Conservation (phyloP, 2,888 invertebrate species). For the Hydrotaea cyrtoneurina region DNA sequence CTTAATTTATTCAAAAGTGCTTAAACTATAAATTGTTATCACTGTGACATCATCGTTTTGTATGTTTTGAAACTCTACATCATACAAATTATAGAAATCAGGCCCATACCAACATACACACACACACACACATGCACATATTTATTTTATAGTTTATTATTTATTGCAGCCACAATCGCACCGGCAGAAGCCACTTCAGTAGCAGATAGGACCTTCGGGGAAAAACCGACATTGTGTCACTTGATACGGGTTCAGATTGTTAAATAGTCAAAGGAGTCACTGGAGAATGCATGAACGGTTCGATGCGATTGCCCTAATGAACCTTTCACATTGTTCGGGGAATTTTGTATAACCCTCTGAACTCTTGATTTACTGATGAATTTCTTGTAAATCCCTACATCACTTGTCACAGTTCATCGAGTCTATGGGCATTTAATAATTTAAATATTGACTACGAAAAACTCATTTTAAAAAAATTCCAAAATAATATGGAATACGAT, state of each 20-base stretch:
- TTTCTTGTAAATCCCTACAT: not conserved
- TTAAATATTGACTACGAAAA: no score
- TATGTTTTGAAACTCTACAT: not conserved
- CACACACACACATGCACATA: not conserved
- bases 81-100: not conserved
- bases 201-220: not conserved
- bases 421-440: no score
- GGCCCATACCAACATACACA: not conserved
- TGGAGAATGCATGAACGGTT: not conserved
- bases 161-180: not conserved
- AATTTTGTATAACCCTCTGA: not conserved
- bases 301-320: not conserved
- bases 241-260: not conserved
- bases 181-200: not conserved
- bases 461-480: no score
- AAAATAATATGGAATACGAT: no score
- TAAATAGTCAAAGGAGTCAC: not conserved
- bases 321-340: not conserved
- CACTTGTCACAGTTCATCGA: no score
- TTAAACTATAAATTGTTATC: not conserved
- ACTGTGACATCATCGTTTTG: not conserved
- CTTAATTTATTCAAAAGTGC: not conserved
- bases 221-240: not conserved
- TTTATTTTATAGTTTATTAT: constrained; percentile 1
- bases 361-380: not conserved